Conservation (phyloP, 2,888 invertebrate genomes). For the Julus scanicus region DNA sequence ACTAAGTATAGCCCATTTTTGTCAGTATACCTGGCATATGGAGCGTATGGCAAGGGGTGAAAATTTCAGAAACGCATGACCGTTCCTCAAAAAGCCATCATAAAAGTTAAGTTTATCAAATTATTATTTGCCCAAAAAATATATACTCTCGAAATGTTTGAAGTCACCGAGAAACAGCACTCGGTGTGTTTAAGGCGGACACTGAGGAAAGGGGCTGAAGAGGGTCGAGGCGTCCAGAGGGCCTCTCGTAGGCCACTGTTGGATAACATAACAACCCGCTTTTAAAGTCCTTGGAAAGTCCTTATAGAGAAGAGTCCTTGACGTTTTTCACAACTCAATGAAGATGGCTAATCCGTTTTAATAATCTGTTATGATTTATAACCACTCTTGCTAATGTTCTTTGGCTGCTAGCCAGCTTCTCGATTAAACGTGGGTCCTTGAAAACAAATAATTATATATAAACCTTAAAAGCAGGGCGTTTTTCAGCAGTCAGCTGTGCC, state of each 20-base stretch:
- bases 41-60: slow-evolving; percentile 14
- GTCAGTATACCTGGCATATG: not conserved
- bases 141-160: slow-evolving; percentile 48
- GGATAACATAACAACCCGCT: not conserved
- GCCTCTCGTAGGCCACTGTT: not conserved
- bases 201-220: not conserved
- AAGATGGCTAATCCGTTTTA: not conserved
- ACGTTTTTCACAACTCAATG: not conserved
- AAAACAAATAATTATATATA: not conserved
- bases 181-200: not conserved
- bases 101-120: slow-evolving; percentile 48
- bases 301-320: not conserved
- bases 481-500: not conserved
- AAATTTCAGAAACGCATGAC: not conserved
- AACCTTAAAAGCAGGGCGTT: not conserved
- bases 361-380: not conserved
- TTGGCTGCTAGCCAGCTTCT: not conserved
- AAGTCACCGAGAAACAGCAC: slow-evolving; percentile 24
- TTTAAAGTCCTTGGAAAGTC: slow-evolving; percentile 11
- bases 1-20: not conserved
- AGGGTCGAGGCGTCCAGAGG: not conserved
- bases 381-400: not conserved
- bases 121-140: slow-evolving; percentile 46
- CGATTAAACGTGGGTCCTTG: not conserved
- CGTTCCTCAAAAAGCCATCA: slow-evolving; percentile 29